These are phyloP conservation scores for Peromyscus californicus DNA, from an alignment of 2,113 vertebrate genomes.

Conservation along the genomic window DNA sequence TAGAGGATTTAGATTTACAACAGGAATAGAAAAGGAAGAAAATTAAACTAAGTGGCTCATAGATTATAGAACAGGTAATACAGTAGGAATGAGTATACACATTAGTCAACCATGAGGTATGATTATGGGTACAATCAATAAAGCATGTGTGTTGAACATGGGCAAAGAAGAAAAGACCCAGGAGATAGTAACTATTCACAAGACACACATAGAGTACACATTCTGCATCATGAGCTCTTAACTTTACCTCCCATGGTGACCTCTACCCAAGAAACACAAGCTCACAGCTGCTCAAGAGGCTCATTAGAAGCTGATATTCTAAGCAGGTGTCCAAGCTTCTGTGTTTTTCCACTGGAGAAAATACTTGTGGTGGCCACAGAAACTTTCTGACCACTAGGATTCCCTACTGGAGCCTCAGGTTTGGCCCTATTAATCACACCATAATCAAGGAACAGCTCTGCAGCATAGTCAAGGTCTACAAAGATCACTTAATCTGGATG, in stretches of 20 bases:
- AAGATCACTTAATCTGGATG: rapidly evolving
- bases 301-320: background rate
- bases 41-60: background rate
- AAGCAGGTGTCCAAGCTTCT: background rate
- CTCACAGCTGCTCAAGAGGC: background rate
- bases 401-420: background rate
- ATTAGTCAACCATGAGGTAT: background rate
- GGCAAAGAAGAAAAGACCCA: background rate
- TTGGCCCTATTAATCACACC: background rate
- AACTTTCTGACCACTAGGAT: background rate
- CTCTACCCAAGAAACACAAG: background rate
- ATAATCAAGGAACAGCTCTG: background rate
- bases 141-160: background rate
- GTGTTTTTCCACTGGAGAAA: background rate
- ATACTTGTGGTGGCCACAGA: background rate
- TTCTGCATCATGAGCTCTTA: background rate
- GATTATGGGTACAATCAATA: background rate
- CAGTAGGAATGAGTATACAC: background rate
- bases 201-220: background rate
- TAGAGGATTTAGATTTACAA: background rate
- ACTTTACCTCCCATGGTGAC: background rate
- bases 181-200: background rate
- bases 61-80: background rate
- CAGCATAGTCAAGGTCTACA: background rate
- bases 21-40: background rate